Conservation (phyloP, 2,888 invertebrate species). For the Heliconius erato region DNA sequence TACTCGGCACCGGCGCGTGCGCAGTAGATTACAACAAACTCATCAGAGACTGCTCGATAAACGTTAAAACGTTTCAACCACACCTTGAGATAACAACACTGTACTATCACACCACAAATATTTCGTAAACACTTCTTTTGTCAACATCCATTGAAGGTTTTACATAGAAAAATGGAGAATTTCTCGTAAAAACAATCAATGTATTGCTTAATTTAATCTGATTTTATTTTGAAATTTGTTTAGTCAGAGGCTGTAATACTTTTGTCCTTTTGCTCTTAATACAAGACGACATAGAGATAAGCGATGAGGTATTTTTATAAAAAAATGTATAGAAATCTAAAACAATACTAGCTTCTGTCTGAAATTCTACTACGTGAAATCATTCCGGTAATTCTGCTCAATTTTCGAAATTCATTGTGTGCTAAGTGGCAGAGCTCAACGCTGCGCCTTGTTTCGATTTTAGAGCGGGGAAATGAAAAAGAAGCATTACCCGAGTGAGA, state of each 20-base stretch:
- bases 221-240: not conserved
- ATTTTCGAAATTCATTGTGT: not conserved
- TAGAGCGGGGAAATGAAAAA: not conserved
- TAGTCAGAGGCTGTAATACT: slow-evolving; percentile 19
- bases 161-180: not conserved
- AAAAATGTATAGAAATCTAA: slow-evolving; percentile 3
- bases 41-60: slow-evolving; percentile 67
- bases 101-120: slow-evolving; percentile 28
- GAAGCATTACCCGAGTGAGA: not conserved
- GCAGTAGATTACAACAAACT: slow-evolving; percentile 70
- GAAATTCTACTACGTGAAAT: not conserved
- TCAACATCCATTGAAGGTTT: slow-evolving; percentile 3
- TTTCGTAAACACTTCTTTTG: not conserved
- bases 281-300: slow-evolving; percentile 24
- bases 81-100: slow-evolving; percentile 51
- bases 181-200: not conserved
- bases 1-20: slow-evolving; percentile 67
- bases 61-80: slow-evolving; percentile 69
- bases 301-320: slow-evolving; percentile 18
- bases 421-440: too few relatives aligned
- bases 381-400: not conserved
- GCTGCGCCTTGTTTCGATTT: not conserved
- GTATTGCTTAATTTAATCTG: not conserved
- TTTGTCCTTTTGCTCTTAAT: slow-evolving; percentile 37
- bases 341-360: slow-evolving; percentile 1